Conservation (phyloP, 2,888 invertebrate genomes). For the Tetragonula carbonaria region DNA sequence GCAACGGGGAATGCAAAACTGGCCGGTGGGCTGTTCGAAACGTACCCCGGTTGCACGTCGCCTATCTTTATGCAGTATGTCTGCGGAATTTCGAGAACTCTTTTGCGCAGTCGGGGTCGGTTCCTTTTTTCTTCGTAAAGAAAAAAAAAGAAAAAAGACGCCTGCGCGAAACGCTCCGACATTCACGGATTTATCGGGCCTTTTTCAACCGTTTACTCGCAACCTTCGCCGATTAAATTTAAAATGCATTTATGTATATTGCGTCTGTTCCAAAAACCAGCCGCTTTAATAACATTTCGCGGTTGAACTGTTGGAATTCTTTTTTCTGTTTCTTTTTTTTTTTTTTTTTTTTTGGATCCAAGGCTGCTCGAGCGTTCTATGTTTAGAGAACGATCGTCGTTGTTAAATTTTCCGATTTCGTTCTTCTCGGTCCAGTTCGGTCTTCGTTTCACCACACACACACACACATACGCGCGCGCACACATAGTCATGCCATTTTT, state of each 20-base stretch:
- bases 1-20: conserved; percentile 57
- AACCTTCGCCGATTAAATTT: conserved; percentile 53
- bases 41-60: conserved; percentile 46
- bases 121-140: conserved; percentile 38
- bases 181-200: conserved; percentile 36
- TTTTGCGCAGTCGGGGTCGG: conserved; percentile 53
- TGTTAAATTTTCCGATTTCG: conserved; percentile 4
- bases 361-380: conserved; percentile 23
- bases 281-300: conserved; percentile 39
- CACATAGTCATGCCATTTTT: background rate
- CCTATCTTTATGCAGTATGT: conserved; percentile 58
- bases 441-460: background rate
- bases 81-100: conserved; percentile 67
- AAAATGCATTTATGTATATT: conserved; percentile 54
- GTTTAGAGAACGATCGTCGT: conserved; percentile 11
- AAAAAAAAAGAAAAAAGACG: background rate
- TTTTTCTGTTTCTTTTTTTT: background rate
- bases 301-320: conserved; percentile 17
- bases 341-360: conserved; percentile 4
- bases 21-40: conserved; percentile 45
- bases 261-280: conserved; percentile 26
- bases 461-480: no score
- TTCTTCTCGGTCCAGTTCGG: background rate
- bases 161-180: background rate
- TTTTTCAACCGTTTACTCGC: conserved; percentile 36